Evolutionary conservation across 2,113 vertebrate species (phyloP), one percentile per base, ranked within the genome.

Genomic region (Sylvicapra grimmia): DNA sequence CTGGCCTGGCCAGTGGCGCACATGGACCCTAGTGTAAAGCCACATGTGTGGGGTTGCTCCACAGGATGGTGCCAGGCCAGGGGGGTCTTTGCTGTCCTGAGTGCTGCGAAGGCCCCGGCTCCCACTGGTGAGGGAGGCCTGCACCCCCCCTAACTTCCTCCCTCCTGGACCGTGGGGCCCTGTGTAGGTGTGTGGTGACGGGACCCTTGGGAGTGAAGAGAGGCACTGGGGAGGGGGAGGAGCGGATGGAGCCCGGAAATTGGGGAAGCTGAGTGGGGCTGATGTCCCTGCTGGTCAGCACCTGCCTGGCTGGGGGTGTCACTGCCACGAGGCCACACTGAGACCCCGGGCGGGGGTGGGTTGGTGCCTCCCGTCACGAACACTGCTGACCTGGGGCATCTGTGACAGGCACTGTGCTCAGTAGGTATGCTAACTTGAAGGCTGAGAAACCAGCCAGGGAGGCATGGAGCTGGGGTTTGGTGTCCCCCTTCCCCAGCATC

Each of bases 291-390:
- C 80, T n/a, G 51, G 51, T 51, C 51, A 54, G 19, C 51, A 54
- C 33, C 31, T n/a, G 4, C 33, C 51, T 54, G 49, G 33, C 33
- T 54, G 18, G 3, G 51, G 33, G 21, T 54, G 51, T 54, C 12
- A 23, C 31, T 1, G 6, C 51, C 19, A 4, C 8, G 19, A 83
- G 33, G n/a, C n/a, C 7, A 56, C 7, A 14, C 83, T 29, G 14
- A 27, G 36, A 40, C 8, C n/a, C 83, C 0, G 10, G 10, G 49
- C 1, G 1, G 33, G 54, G 25, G 31, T 8, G 3, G 44, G 33
- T 54, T 25, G 54, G 27, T 3, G 3, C 10, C 10, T 44, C 25
- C 58, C 6, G 4, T 27, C 29, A 27, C 1, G 19, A 9, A 27
- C 77, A 18, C 12, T 6, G 16, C 27, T 29, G 36, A 53, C n/a